These are phyloP conservation scores for Melipona bicolor DNA, from an alignment of 2,888 invertebrate genomes.

Conservation along the genomic window DNA sequence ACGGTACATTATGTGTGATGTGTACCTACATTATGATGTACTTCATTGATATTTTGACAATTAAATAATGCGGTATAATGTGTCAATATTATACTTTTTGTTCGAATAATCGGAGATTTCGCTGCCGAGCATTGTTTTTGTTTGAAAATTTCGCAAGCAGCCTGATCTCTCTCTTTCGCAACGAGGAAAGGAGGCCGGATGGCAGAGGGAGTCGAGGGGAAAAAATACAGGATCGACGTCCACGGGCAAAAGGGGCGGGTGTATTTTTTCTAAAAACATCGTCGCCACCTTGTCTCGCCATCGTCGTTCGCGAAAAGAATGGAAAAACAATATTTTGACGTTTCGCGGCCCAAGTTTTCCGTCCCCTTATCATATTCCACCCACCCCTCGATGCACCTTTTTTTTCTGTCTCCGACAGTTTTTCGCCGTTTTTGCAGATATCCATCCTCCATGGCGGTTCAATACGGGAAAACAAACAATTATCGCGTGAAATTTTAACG, in stretches of 20 bases:
- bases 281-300: constrained; percentile 72
- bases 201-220: constrained; percentile 55
- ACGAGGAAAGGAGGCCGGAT: constrained; percentile 50
- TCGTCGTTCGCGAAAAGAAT: constrained; percentile 80
- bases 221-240: constrained; percentile 75
- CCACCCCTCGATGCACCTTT: constrained; percentile 24
- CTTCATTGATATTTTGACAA: too few relatives aligned
- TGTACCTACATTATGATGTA: too few relatives aligned
- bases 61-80: too few relatives aligned
- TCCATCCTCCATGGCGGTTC: background rate
- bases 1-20: too few relatives aligned
- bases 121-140: constrained; percentile 69
- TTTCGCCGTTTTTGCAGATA: background rate
- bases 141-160: constrained; percentile 75
- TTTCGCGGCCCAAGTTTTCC: constrained; percentile 73
- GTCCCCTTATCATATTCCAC: constrained; percentile 18
- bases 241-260: constrained; percentile 60
- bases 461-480: background rate
- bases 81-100: background rate
- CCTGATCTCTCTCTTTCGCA: constrained; percentile 42
- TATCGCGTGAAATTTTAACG: constrained; percentile 1
- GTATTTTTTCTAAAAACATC: constrained; percentile 84
- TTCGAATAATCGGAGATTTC: constrained; percentile 34
- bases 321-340: constrained; percentile 84
- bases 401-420: constrained; percentile 8